These are phyloP conservation scores for Ctenicera cuprea DNA, from an alignment of 2,888 invertebrate genomes.

Conservation along the genomic window DNA sequence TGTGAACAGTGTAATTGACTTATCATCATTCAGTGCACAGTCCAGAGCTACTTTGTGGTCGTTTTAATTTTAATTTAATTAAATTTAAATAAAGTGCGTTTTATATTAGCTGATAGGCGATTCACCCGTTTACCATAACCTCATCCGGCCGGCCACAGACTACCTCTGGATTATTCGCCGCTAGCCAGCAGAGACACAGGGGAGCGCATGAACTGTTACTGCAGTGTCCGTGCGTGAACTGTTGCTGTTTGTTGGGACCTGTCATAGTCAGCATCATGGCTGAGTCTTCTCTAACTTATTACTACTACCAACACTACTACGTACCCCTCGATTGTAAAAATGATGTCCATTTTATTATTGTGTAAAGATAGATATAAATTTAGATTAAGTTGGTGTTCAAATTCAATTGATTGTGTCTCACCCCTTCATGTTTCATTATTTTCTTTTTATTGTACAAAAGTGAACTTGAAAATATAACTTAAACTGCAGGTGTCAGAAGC, in stretches of 20 bases:
- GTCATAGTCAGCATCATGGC: slow-evolving; percentile 55
- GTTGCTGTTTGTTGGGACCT: slow-evolving; percentile 55
- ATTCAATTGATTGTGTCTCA: slow-evolving; percentile 57
- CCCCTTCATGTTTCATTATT: slow-evolving; percentile 40
- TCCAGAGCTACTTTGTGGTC: slow-evolving; percentile 69
- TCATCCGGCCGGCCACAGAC: slow-evolving; percentile 45
- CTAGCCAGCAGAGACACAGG: slow-evolving; percentile 49
- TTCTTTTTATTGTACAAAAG: slow-evolving; percentile 51
- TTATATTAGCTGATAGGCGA: slow-evolving; percentile 55
- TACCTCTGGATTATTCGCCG: slow-evolving; percentile 54
- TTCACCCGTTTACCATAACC: slow-evolving; percentile 43
- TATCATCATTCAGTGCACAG: slow-evolving; percentile 64
- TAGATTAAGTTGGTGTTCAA: slow-evolving; percentile 71
- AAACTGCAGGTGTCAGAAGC: slow-evolving; percentile 44
- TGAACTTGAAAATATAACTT: slow-evolving; percentile 38
- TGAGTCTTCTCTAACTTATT: slow-evolving; percentile 64
- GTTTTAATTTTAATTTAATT: slow-evolving; percentile 54
- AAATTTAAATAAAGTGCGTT: slow-evolving; percentile 61
- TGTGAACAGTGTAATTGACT: slow-evolving; percentile 65
- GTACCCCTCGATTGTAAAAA: slow-evolving; percentile 73
- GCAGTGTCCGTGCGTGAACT: slow-evolving; percentile 54
- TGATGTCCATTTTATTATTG: slow-evolving; percentile 72
- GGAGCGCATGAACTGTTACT: slow-evolving; percentile 54
- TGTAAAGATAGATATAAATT: slow-evolving; percentile 74
- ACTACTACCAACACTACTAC: slow-evolving; percentile 66